Conservation (phyloP, 1,140 invertebrate species). For the Papilio polyxenes region DNA sequence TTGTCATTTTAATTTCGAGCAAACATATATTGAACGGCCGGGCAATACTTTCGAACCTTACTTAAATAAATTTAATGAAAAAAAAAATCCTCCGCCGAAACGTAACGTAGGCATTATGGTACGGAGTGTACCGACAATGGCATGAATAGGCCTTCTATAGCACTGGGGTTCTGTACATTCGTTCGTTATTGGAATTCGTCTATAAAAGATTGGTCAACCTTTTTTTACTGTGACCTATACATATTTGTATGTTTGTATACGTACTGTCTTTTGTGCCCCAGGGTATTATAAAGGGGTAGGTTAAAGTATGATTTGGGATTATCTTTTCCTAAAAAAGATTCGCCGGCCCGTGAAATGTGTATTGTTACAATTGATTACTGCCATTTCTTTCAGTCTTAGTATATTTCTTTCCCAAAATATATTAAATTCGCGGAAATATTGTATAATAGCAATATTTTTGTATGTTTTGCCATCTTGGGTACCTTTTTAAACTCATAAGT, state of each 20-base stretch:
- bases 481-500: no score
- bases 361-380: conserved; percentile 35
- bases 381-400: background rate
- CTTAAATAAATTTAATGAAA: conserved; percentile 50
- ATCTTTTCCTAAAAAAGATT: conserved; percentile 27
- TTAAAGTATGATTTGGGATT: conserved; percentile 23
- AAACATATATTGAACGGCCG: background rate
- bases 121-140: conserved; percentile 50
- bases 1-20: background rate
- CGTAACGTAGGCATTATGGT: conserved; percentile 44
- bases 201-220: conserved; percentile 72
- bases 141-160: conserved; percentile 62
- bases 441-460: background rate
- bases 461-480: background rate
- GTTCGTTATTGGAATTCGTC: conserved; percentile 68
- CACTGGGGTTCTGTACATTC: conserved; percentile 56
- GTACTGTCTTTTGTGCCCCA: conserved; percentile 40
- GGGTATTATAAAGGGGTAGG: conserved; percentile 26
- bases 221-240: conserved; percentile 56
- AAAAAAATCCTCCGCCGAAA: conserved; percentile 35
- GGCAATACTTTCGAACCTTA: conserved; percentile 26
- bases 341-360: conserved; percentile 23
- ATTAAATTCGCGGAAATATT: background rate
- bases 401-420: background rate
- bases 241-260: conserved; percentile 15